These are phyloP conservation scores for Leptura quadrifasciata DNA, from an alignment of 2,888 invertebrate genomes.

Conservation along the genomic window DNA sequence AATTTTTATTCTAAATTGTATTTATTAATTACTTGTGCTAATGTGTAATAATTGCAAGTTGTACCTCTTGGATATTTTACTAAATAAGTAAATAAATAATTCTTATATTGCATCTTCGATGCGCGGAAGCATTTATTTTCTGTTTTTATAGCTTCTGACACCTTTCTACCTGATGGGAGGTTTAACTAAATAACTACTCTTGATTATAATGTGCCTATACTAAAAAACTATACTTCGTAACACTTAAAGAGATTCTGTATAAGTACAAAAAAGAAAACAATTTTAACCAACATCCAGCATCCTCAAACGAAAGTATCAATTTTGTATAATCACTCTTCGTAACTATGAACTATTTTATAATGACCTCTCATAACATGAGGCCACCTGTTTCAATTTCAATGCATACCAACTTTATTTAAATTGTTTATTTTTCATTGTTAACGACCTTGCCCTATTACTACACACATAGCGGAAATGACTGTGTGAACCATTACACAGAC, in stretches of 20 bases:
- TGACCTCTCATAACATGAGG: slow-evolving; percentile 9
- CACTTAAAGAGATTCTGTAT: neutral
- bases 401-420: neutral
- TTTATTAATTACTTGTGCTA: no score
- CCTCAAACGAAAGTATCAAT: neutral
- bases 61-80: no score
- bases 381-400: slow-evolving; percentile 13
- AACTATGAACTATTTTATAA: neutral
- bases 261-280: neutral
- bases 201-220: neutral
- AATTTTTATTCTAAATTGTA: no score
- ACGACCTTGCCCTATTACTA: slow-evolving; percentile 33
- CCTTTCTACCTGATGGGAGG: slow-evolving; percentile 1
- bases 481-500: slow-evolving; percentile 1
- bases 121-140: neutral
- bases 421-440: slow-evolving; percentile 29
- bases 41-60: no score
- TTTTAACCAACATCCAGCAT: neutral
- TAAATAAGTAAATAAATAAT: no score
- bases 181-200: neutral
- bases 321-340: neutral
- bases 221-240: neutral
- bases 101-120: no score
- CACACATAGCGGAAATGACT: slow-evolving; percentile 25
- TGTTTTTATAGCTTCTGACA: neutral